Conservation (phyloP, 2,888 invertebrate genomes). For the Ditylenchus weischeri region DNA sequence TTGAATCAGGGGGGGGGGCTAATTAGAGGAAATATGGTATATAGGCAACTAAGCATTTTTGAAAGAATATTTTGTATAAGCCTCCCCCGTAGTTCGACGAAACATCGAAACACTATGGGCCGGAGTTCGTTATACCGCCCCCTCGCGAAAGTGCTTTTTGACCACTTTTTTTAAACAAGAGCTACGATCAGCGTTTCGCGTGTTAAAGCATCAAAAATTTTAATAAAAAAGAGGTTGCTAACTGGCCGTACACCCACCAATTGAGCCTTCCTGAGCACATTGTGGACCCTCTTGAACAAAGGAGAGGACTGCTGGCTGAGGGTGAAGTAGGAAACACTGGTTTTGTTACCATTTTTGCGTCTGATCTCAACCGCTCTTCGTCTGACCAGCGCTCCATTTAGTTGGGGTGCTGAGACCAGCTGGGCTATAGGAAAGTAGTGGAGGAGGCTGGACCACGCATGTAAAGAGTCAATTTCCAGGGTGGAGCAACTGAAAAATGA, state of each 20-base stretch:
- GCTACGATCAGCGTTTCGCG: too few species aligned
- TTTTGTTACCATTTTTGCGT: neutral
- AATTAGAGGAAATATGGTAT: too few species aligned
- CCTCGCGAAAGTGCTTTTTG: too few species aligned
- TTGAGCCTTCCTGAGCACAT: slow-evolving; percentile 2
- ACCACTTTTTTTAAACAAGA: too few species aligned
- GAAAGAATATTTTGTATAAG: too few species aligned
- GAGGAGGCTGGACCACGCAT: slow-evolving; percentile 1
- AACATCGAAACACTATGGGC: too few species aligned
- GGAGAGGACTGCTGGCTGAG: slow-evolving; percentile 10
- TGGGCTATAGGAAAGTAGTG: neutral
- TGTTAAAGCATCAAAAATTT: too few species aligned
- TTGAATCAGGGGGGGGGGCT: too few species aligned
- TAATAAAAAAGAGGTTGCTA: too few species aligned
- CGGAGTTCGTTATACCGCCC: too few species aligned
- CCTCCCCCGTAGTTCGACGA: too few species aligned
- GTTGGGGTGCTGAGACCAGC: slow-evolving; percentile 4
- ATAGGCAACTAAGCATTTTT: too few species aligned
- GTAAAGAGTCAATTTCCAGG: neutral
- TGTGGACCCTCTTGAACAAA: slow-evolving; percentile 1
- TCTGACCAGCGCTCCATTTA: slow-evolving; percentile 1
- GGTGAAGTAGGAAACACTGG: slow-evolving; percentile 9
- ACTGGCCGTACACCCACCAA: slow-evolving; percentile 11
- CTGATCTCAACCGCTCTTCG: neutral
- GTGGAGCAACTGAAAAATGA: neutral